These are phyloP conservation scores for Varanus komodoensis DNA, from an alignment of 2,113 vertebrate genomes.

Conservation along the genomic window DNA sequence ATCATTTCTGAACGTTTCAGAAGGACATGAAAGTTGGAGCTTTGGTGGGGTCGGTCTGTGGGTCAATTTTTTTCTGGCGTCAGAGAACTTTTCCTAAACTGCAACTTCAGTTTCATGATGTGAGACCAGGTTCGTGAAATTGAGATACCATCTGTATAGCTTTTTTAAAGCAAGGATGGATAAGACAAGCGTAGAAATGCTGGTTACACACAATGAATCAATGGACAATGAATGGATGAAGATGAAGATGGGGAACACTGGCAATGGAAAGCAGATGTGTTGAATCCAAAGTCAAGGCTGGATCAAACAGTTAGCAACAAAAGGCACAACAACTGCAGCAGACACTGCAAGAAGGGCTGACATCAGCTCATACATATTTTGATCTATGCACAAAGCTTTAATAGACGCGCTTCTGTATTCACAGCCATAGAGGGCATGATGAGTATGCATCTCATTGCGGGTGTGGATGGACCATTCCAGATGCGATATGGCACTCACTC, in stretches of 20 bases:
- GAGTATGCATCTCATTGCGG: not conserved
- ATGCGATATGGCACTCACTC: not conserved
- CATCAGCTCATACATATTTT: not conserved
- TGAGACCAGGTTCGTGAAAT: too few species aligned
- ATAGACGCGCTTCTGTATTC: not conserved
- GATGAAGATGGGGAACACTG: not conserved
- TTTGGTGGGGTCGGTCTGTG: too few species aligned
- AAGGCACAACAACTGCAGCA: not conserved
- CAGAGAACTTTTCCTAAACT: too few species aligned
- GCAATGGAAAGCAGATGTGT: not conserved
- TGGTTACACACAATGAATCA: not conserved
- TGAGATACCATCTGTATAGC: too few species aligned
- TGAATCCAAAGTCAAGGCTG: not conserved
- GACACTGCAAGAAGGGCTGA: not conserved
- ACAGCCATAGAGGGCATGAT: not conserved
- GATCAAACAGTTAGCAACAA: not conserved
- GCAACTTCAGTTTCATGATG: too few species aligned
- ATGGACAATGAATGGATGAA: not conserved
- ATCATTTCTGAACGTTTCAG: too few species aligned
- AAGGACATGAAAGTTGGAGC: too few species aligned
- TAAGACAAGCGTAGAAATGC: not conserved
- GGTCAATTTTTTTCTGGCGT: too few species aligned
- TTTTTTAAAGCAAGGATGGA: not conserved
- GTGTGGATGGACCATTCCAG: not conserved
- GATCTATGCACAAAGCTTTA: not conserved